Conservation (phyloP, 1,140 invertebrate genomes). For the Drosophila insularis region DNA sequence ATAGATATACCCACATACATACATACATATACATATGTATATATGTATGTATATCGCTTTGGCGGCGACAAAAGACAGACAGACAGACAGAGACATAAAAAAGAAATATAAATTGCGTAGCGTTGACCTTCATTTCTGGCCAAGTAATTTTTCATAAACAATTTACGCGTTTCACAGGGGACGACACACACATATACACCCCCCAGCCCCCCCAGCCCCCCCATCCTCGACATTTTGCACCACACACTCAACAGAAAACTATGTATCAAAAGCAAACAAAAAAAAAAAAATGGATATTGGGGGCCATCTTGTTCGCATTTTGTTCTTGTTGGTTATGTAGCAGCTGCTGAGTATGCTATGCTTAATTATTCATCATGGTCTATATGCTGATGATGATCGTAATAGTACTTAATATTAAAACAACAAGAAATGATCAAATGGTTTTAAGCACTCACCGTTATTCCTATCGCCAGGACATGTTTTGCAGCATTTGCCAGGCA, state of each 20-base stretch:
- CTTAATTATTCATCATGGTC: slow-evolving; percentile 70
- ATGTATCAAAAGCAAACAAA: not conserved
- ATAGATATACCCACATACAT: slow-evolving; percentile 11
- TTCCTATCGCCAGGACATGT: slow-evolving; percentile 89
- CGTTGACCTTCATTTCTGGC: slow-evolving; percentile 76
- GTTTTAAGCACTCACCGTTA: slow-evolving; percentile 86
- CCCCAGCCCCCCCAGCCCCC: not conserved
- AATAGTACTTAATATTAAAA: not conserved
- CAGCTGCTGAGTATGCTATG: slow-evolving; percentile 63
- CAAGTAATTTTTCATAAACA: slow-evolving; percentile 80
- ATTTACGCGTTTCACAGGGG: slow-evolving; percentile 69
- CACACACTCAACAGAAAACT: slow-evolving; percentile 7
- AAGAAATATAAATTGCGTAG: slow-evolving; percentile 80
- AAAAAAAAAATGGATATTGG: not conserved
- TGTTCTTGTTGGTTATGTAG: not conserved
- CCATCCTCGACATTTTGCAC: not conserved
- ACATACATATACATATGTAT: slow-evolving; percentile 28
- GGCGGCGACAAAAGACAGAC: slow-evolving; percentile 21
- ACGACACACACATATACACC: not conserved
- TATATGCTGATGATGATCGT: slow-evolving; percentile 9
- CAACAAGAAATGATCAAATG: not conserved
- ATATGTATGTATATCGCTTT: not conserved
- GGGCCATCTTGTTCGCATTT: slow-evolving; percentile 19
- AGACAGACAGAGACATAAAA: slow-evolving; percentile 62
- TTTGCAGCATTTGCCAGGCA: slow-evolving; percentile 94